Evolutionary conservation across 2,888 invertebrate genomes (phyloP), one percentile per base, ranked within the genome.

Genomic region (Hesperia comma): DNA sequence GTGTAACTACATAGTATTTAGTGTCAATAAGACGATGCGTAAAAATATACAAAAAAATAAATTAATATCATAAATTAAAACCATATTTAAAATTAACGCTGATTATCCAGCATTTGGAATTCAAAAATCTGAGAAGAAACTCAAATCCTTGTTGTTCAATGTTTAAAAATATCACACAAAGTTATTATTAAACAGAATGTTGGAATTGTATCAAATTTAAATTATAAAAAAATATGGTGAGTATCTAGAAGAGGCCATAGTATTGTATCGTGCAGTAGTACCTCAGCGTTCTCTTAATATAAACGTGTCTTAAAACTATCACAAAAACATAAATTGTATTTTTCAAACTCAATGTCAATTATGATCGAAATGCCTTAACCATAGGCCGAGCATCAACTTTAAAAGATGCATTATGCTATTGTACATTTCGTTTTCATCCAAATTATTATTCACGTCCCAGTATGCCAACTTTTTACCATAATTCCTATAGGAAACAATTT

Each of bases 331-430:
- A 61, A 64, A 61, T 17, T 4, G 15, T 60, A 64, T 15, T 40
- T 26, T 67, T 46, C 33, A 15, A 58, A 64, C 33, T 55, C 46
- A 43, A 46, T 43, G 67, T 67, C 67, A 79, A 76, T 83, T 90
- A 76, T 92, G 92, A 81, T 90, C 90, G 70, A 86, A 81, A 83
- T 92, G 92, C 74, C 93, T 83, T 72, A 93, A 82, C 92, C 92
- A 93, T 70, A 93, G 80, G 68, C 92, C 92, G 70, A 93, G 75
- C 79, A 93, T 77, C 75, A 92, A 79, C 76, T 91, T 91, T 70
- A 93, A 71, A 64, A 89, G 80, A 72, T 90, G 83, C 77, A 89
- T 81, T 69, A 92, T 69, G 78, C 90, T 88, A 67, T 74, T 83
- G 71, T 83, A 88, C 89, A 90, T 90, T 79, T 90, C 91, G 53